Evolutionary conservation across 2,888 invertebrate genomes (phyloP).

Genomic region (Xanthorhoe designata): DNA sequence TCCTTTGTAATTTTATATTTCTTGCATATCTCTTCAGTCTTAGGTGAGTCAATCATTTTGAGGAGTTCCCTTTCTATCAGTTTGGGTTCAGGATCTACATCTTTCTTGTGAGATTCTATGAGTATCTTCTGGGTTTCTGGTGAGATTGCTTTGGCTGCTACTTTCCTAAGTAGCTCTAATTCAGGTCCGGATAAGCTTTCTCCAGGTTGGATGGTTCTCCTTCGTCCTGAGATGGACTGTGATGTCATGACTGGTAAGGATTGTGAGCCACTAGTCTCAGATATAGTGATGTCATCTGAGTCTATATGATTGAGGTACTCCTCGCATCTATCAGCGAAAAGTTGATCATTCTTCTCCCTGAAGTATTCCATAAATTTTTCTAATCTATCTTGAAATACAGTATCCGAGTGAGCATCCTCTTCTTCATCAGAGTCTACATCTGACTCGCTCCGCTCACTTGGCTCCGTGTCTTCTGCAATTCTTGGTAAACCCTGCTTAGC

Average conservation of each 20-base stretch:
- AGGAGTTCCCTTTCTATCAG: constrained; percentile 80
- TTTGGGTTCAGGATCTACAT: constrained; percentile 84
- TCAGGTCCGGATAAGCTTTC: constrained; percentile 86
- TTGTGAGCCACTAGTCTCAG: constrained; percentile 81
- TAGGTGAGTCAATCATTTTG: constrained; percentile 83
- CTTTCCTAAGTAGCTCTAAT: constrained; percentile 85
- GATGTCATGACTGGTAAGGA: constrained; percentile 80
- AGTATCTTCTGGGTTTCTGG: constrained; percentile 83
- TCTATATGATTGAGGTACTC: constrained; percentile 85
- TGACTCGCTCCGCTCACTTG: constrained; percentile 86
- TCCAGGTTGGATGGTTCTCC: constrained; percentile 87
- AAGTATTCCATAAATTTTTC: constrained; percentile 90
- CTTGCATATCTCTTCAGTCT: constrained; percentile 79
- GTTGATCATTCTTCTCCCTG: constrained; percentile 88
- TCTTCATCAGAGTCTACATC: constrained; percentile 87
- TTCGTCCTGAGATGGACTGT: constrained; percentile 77
- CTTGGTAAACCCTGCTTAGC: constrained; percentile 78
- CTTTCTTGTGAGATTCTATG: constrained; percentile 84
- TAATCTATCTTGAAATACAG: constrained; percentile 89
- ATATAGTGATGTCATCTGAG: constrained; percentile 82
- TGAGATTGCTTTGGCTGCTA: constrained; percentile 85
- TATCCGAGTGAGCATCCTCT: constrained; percentile 85
- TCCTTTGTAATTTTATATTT: constrained; percentile 84
- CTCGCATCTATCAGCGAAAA: constrained; percentile 86
- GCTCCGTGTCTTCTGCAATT: constrained; percentile 84